Conservation (phyloP, 2,113 vertebrate species). For the Mus pahari region DNA sequence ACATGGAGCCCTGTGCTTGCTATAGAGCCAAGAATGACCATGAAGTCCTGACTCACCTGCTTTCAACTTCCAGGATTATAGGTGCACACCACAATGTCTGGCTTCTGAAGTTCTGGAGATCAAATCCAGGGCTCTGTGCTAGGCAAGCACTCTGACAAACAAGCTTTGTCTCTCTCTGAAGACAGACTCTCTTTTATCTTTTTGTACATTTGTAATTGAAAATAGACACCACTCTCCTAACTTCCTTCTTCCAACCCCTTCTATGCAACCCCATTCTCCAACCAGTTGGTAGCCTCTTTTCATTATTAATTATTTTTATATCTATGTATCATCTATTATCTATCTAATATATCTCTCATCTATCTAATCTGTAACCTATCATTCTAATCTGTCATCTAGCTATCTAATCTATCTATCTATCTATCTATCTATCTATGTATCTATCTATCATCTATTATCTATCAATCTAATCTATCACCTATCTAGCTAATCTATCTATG, state of each 20-base stretch:
- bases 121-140: background rate
- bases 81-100: accelerated
- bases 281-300: background rate
- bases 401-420: too few relatives aligned
- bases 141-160: background rate
- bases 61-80: background rate
- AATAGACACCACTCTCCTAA: background rate
- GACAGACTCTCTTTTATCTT: background rate
- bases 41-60: too few relatives aligned
- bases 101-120: background rate
- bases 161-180: background rate
- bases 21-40: background rate
- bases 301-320: background rate
- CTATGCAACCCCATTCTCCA: background rate
- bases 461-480: too few relatives aligned
- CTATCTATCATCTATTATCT: too few relatives aligned
- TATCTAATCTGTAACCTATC: too few relatives aligned
- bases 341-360: too few relatives aligned
- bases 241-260: background rate
- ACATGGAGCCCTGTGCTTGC: background rate
- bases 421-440: too few relatives aligned
- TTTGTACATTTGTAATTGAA: background rate
- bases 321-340: too few relatives aligned
- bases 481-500: too few relatives aligned
- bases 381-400: too few relatives aligned